phyloP scores from a whole-genome alignment of 1,140 invertebrate species.

The Acyrthosiphon pisum region DNA sequence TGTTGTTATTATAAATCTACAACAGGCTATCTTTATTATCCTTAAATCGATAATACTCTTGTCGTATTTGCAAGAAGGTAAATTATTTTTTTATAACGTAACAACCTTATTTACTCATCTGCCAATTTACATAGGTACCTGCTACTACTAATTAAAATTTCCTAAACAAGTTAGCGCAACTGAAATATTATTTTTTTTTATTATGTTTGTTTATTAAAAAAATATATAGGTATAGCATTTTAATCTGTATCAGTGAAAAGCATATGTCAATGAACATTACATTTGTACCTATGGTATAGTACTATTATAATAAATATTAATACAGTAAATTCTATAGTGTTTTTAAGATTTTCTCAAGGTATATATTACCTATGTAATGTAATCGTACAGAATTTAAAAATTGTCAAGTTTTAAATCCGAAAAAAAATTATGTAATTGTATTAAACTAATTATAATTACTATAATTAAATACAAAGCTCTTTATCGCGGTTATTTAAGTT shows the following conservation, averaged over 20 bases:
- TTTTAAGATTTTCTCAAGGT: no score
- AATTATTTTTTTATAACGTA: no score
- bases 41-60: neutral
- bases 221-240: neutral
- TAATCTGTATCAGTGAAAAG: neutral
- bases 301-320: no score
- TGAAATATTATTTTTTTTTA: neutral
- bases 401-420: no score
- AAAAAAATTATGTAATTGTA: no score
- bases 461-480: no score
- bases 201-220: neutral
- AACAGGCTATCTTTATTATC: neutral
- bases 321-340: no score
- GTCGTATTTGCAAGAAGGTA: neutral
- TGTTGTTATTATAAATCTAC: neutral
- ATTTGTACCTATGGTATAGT: no score
- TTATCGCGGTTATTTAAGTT: no score
- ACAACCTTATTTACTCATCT: neutral
- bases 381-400: no score
- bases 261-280: neutral
- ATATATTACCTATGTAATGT: no score
- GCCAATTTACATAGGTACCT: neutral
- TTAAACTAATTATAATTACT: no score
- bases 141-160: neutral
- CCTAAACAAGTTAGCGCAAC: neutral